Conservation (phyloP, 2,888 invertebrate genomes). For the Tenthredo mesomela region DNA sequence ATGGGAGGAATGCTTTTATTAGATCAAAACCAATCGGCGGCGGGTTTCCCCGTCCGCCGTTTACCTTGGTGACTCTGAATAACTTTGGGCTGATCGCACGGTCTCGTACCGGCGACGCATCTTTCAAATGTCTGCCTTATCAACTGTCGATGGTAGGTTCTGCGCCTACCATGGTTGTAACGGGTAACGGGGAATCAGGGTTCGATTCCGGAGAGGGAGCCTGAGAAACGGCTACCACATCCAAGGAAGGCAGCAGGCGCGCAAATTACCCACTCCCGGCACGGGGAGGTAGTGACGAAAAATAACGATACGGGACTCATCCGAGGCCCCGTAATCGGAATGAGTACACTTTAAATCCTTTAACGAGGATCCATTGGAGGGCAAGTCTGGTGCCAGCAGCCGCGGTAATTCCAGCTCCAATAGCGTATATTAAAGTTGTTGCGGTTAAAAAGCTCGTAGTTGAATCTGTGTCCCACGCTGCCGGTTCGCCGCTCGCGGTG, state of each 20-base stretch:
- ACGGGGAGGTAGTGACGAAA: no score
- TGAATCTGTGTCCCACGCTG: slow-evolving; percentile 79
- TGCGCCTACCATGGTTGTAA: slow-evolving; percentile 85
- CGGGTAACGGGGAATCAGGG: slow-evolving; percentile 88
- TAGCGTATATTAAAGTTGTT: slow-evolving; percentile 67
- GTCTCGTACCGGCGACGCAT: slow-evolving; percentile 80
- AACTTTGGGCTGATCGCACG: slow-evolving; percentile 74
- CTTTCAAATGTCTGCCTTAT: slow-evolving; percentile 86
- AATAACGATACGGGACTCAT: no score
- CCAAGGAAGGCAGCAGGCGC: slow-evolving; percentile 85
- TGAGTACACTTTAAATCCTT: no score
- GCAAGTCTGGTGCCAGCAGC: no score
- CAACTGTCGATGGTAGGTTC: slow-evolving; percentile 85
- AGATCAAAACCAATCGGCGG: no score
- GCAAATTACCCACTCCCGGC: no score
- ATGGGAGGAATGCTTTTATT: slow-evolving; percentile 75
- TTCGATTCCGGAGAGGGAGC: slow-evolving; percentile 87
- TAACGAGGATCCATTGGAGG: no score
- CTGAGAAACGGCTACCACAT: slow-evolving; percentile 86
- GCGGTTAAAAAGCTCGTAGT: slow-evolving; percentile 84
- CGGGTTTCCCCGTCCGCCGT: slow-evolving; percentile 71
- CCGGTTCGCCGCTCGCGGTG: no score
- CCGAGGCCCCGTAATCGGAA: no score
- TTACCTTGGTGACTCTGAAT: slow-evolving; percentile 79
- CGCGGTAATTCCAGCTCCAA: no score